Base-by-base conservation (phyloP, 2,113 vertebrate species). In the Oxyura jamaicensis region DNA sequence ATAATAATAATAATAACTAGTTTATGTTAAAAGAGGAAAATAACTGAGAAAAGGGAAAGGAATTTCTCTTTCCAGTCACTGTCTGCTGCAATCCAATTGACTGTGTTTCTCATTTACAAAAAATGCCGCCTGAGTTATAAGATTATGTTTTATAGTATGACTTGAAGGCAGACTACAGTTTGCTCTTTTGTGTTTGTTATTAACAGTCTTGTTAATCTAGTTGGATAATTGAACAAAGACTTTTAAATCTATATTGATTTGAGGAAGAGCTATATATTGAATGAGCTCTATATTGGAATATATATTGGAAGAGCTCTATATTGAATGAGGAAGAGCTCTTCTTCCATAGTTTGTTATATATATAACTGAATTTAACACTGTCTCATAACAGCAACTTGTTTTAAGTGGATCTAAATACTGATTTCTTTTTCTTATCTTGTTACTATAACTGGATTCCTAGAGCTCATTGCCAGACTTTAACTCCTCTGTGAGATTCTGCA, bases 171-270 rank as follows among this genome's bases (percentile, higher is more conserved):
- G 41, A 92, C n/a, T 50, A n/a, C 14, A 39, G 29, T 31, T 77
- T 48, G 8, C 4, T 83, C 25, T 82, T 72, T 21, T 85, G 78
- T 79, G 58, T 81, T 74, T 83, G 21, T 67, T 75, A 48, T 88
- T 58, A 81, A 62, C 19, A 78, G 35, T 26, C 36, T 88, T 75
- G n/a, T 81, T 94, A 92, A 86, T 91, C 36, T 42, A 82, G 10
- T 12, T 72, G 52, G n/a, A 39, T 90, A 92, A 90, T 60, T 90
- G 80, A 86, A 75, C 56, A 93, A 92, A 86, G 68, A 77, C 74
- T 2, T n/a, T 93, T 67, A 80, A 58, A 91, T 71, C 36, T 75
- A 46, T 41, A 33, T n/a, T n/a, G n/a, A n/a, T n/a, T n/a, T n/a
- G n/a, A n/a, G n/a, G n/a, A n/a, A n/a, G n/a, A n/a, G n/a, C n/a